Evolutionary conservation across 2,888 invertebrate genomes (phyloP).

Genomic region (Dugesia japonica): DNA sequence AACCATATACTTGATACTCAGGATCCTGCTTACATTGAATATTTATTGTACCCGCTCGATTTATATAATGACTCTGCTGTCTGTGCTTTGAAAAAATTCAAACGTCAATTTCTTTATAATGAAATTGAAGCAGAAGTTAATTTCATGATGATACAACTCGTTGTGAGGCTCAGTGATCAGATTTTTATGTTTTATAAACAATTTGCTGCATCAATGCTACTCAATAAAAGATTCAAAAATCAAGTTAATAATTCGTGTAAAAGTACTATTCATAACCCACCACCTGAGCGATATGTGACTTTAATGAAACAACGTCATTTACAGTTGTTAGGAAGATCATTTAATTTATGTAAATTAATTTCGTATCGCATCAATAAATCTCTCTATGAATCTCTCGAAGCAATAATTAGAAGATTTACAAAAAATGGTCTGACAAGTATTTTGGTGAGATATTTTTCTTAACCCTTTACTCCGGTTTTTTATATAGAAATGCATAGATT

Average conservation of each 20-base stretch:
- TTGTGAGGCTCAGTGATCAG: slow-evolving; percentile 89
- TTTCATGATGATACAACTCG: slow-evolving; percentile 95
- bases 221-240: slow-evolving; percentile 87
- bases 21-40: slow-evolving; percentile 44
- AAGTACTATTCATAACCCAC: slow-evolving; percentile 54
- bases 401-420: slow-evolving; percentile 87
- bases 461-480: background rate
- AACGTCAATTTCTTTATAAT: slow-evolving; percentile 86
- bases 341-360: slow-evolving; percentile 76
- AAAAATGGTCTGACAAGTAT: slow-evolving; percentile 86
- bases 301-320: slow-evolving; percentile 60
- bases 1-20: slow-evolving; percentile 37
- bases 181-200: slow-evolving; percentile 67
- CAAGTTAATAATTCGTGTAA: slow-evolving; percentile 80
- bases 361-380: slow-evolving; percentile 88
- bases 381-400: slow-evolving; percentile 79
- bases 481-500: too few species aligned
- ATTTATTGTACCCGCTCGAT: slow-evolving; percentile 78
- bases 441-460: slow-evolving; percentile 49
- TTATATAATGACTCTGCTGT: slow-evolving; percentile 90
- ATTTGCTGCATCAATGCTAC: slow-evolving; percentile 71
- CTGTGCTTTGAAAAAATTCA: slow-evolving; percentile 72
- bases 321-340: slow-evolving; percentile 69
- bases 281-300: slow-evolving; percentile 77
- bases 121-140: slow-evolving; percentile 97